Evolutionary conservation across 1,140 invertebrate genomes (phyloP), one percentile per base, ranked within the genome.

Genomic region (Polyergus mexicanus): DNA sequence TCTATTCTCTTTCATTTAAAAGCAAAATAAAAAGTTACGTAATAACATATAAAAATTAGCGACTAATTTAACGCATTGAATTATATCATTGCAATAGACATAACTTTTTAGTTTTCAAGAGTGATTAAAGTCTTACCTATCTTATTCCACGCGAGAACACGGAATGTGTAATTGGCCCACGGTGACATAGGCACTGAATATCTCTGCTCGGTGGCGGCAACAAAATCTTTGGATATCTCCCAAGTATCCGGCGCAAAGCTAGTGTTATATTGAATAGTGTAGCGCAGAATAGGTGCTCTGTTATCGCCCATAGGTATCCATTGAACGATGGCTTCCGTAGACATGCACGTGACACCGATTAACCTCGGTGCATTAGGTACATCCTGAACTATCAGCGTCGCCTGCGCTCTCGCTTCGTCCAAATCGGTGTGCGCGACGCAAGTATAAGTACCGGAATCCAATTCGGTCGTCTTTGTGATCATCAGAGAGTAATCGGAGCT

Each of bases 91-190:
- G 11, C 16, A 44, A 44, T 62, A n/a, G 0, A 16, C 0, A 28
- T 41, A 62, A 25, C 8, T 8, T 60, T 60, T 75, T 38, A 38
- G 11, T 76, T 38, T 41, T 44, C 3, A 65, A 28, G 1, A 0
- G 6, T 1, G n/a, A 25, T 25, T 3, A 60, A 38, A 66, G 11
- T 54, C 77, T 91, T 89, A 94, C 94, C 99, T 90, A 99, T 98
- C 95, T 98, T 98, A 95, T 99, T 99, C 92, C 96, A 96, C 0
- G 99, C 98, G 77, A 98, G 96, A 5, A 99, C 98, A 56, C 99
- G 96, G 96, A 99, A 99, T 0, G 99, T 99, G 92, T 99, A 99
- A 94, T 99, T 99, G 0, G 98, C 97, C 98, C 98, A 99, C 0
- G 99, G 98, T 65, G 96, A 97, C 96, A 99, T 97, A 56, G 96